Evolutionary conservation across 2,888 invertebrate genomes (phyloP).

Genomic region (Cataglyphis livida): DNA sequence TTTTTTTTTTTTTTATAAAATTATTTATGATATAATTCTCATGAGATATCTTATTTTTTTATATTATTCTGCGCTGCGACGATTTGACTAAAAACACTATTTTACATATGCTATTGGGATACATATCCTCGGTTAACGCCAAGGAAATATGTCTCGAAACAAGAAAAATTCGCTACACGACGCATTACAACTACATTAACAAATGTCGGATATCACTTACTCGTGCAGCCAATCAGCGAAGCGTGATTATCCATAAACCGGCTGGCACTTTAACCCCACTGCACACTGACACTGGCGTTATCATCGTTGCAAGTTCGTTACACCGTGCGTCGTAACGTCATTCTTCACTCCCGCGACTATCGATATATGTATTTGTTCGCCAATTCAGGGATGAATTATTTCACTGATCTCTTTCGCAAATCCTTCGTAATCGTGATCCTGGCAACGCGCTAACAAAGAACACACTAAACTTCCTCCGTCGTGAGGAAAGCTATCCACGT

Average conservation of each 20-base stretch:
- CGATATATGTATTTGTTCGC: neutral
- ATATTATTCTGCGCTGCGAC: neutral
- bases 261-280: constrained; percentile 72
- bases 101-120: constrained; percentile 28
- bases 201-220: constrained; percentile 56
- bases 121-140: constrained; percentile 21
- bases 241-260: constrained; percentile 69
- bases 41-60: neutral
- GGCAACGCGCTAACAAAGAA: neutral
- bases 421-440: neutral
- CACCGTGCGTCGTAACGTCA: constrained; percentile 58
- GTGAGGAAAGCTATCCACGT: constrained; percentile 1
- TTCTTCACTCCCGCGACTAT: constrained; percentile 15
- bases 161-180: constrained; percentile 44
- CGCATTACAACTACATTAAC: constrained; percentile 45
- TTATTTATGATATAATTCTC: neutral
- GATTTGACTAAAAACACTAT: neutral
- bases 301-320: constrained; percentile 61
- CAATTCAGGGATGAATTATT: neutral
- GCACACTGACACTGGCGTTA: constrained; percentile 73
- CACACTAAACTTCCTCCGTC: constrained; percentile 15
- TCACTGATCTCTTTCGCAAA: constrained; percentile 24
- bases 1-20: neutral
- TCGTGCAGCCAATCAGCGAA: constrained; percentile 52
- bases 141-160: neutral